Evolutionary conservation across 2,888 invertebrate genomes (phyloP).

Genomic region (Choristoneura rosaceana): DNA sequence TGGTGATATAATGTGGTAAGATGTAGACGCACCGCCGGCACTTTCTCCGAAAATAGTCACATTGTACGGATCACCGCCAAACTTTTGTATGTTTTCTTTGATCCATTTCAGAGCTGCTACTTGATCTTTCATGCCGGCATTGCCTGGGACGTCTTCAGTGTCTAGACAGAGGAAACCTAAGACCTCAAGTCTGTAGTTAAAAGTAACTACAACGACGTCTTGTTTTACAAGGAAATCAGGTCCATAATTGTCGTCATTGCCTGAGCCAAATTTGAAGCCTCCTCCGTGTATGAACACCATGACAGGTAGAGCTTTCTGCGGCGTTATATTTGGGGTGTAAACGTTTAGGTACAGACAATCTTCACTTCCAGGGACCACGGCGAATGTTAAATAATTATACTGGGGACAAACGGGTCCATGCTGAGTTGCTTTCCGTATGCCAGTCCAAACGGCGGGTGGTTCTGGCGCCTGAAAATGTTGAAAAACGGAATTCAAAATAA

Average conservation of each 20-base stretch:
- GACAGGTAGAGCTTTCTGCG: slow-evolving; percentile 54
- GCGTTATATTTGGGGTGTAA: slow-evolving; percentile 54
- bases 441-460: slow-evolving; percentile 42
- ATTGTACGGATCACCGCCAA: slow-evolving; percentile 60
- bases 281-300: slow-evolving; percentile 69
- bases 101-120: slow-evolving; percentile 62
- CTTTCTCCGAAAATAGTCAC: slow-evolving; percentile 65
- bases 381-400: slow-evolving; percentile 21
- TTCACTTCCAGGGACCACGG: slow-evolving; percentile 48
- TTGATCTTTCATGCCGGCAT: slow-evolving; percentile 82
- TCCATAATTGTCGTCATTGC: slow-evolving; percentile 77
- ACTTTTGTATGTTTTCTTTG: slow-evolving; percentile 55
- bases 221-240: slow-evolving; percentile 83
- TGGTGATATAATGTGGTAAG: slow-evolving; percentile 60
- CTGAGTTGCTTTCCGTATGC: slow-evolving; percentile 38
- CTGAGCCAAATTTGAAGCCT: slow-evolving; percentile 60
- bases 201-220: slow-evolving; percentile 81
- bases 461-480: slow-evolving; percentile 34
- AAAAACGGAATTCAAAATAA: too few species aligned
- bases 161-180: slow-evolving; percentile 84
- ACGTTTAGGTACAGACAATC: slow-evolving; percentile 67
- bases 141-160: slow-evolving; percentile 85
- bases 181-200: slow-evolving; percentile 83
- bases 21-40: slow-evolving; percentile 59
- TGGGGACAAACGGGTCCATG: slow-evolving; percentile 41